phyloP scores from a whole-genome alignment of 2,888 invertebrate species.

The Embidobia sp. region DNA sequence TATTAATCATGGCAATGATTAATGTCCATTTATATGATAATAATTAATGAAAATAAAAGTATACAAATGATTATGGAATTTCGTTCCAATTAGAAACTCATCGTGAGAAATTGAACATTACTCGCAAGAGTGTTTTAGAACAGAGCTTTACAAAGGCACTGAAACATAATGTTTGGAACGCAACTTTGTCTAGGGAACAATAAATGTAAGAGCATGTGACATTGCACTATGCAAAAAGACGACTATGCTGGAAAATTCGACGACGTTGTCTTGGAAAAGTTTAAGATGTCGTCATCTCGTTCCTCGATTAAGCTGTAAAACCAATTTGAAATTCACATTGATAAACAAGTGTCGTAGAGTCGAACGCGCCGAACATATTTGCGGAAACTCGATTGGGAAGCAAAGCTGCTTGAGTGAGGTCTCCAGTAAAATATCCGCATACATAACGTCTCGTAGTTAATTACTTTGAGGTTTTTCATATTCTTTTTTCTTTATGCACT shows the following conservation, averaged over 20 bases:
- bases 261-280: conserved; percentile 20
- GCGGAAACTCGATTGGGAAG: conserved; percentile 54
- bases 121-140: background rate
- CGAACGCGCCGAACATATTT: conserved; percentile 43
- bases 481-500: conserved; percentile 17
- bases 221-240: conserved; percentile 14
- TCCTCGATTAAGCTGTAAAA: conserved; percentile 37
- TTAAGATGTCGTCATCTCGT: conserved; percentile 20
- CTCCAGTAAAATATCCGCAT: conserved; percentile 49
- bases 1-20: too few relatives aligned
- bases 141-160: background rate
- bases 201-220: conserved; percentile 1
- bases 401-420: conserved; percentile 31
- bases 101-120: background rate
- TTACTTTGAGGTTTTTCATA: conserved; percentile 39
- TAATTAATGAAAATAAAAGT: too few relatives aligned
- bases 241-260: conserved; percentile 5
- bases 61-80: background rate
- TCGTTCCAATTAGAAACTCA: conserved; percentile 1
- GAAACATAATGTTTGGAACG: too few relatives aligned
- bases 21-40: too few relatives aligned
- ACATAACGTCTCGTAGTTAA: conserved; percentile 40
- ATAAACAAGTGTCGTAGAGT: conserved; percentile 36
- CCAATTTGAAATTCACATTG: conserved; percentile 37
- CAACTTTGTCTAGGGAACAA: too few relatives aligned